Evolutionary conservation across 1,140 invertebrate species (phyloP), one percentile per base, ranked within the genome.

Genomic region (Panagrolaimus sp.): DNA sequence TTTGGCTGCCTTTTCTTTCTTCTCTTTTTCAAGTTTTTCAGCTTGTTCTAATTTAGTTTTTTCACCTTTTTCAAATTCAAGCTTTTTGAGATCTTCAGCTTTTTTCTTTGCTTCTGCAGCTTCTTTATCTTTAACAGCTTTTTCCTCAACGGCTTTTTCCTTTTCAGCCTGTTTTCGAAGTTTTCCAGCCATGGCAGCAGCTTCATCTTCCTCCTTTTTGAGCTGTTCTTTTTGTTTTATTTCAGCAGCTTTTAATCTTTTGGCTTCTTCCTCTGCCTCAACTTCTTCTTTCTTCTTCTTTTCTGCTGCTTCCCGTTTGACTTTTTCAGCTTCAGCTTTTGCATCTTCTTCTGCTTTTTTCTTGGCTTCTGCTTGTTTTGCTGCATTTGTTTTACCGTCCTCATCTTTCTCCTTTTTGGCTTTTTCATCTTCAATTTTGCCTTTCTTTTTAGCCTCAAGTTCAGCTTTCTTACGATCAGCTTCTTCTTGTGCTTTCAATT

Each of bases 21-120:
- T 58, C 8, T 71, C 69, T 12, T 71, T 52, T 62, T 47, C 64
- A 7, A 38, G 17, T n/a, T 67, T 65, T 7, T 58, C 21, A 17
- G 48, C 65, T 10, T 32, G 15, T 67, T 71, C 69, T 6, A 58
- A 28, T 28, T 58, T 58, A 26, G 69, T 17, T 70, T 58, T 24
- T 28, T 71, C 55, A n/a, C 67, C 15, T 43, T 71, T 58, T 24
- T 24, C 28, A 4, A 46, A 28, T 32, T 71, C 68, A 24, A 32
- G 38, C 9, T 58, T 58, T 28, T 58, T 58, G 0, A 28, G 32
- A 4, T 38, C 52, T 2, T 58, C 52, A 12, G 52, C 52, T 17
- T 58, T 28, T 21, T 58, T 28, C 2, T 8, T 28, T 1, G 52
- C 52, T 28, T 52, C 52, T n/a, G 52, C 52, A 12, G 21, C 28